Evolutionary conservation across 1,140 invertebrate species (phyloP).

Genomic region (Heliconius melpomene): DNA sequence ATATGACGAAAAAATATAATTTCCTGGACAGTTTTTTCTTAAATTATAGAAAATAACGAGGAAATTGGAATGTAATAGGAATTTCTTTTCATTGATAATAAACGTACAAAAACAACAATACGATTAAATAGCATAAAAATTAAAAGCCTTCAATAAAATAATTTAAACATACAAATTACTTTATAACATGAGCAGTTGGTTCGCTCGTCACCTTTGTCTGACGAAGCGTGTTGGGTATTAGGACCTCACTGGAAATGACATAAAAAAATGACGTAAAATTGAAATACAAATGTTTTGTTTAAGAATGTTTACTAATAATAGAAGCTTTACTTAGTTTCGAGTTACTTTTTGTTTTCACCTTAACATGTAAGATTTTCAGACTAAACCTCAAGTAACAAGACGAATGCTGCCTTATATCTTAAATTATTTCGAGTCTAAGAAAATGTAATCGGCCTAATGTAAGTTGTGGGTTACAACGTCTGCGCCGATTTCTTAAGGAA

Average conservation of each 20-base stretch:
- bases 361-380: background rate
- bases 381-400: constrained; percentile 15
- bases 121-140: background rate
- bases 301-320: background rate
- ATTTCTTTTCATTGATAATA: too few species aligned
- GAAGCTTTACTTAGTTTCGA: background rate
- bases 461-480: constrained; percentile 12
- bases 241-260: background rate
- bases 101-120: background rate
- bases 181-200: background rate
- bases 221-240: constrained; percentile 1
- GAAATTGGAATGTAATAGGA: too few species aligned
- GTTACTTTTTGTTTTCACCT: constrained; percentile 4
- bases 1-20: background rate
- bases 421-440: constrained; percentile 13
- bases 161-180: background rate
- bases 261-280: too few species aligned
- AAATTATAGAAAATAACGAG: too few species aligned
- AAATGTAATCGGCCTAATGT: constrained; percentile 27
- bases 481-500: background rate
- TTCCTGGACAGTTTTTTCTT: too few species aligned
- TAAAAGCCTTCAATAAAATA: background rate
- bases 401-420: constrained; percentile 12
- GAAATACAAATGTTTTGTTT: background rate
- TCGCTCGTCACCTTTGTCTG: background rate